Evolutionary conservation across 2,797 vertebrate species (phyloP).

Genomic region (Fratercula arctica): DNA sequence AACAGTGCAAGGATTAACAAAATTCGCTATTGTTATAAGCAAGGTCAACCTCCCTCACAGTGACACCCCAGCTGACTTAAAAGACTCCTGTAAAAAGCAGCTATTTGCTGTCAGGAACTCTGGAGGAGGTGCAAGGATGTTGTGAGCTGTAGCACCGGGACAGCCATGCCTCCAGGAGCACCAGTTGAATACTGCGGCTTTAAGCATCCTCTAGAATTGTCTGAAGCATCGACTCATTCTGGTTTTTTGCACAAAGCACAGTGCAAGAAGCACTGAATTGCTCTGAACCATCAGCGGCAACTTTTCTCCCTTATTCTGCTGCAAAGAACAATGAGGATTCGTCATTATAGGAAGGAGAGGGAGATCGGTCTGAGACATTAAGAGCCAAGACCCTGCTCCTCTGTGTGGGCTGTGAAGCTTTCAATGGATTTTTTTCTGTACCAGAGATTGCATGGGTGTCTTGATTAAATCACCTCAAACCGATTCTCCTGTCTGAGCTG

Average conservation of each 20-base stretch:
- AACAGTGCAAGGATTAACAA: not conserved
- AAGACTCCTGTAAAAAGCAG: not conserved
- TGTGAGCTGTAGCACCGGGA: not conserved
- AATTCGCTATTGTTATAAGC: not conserved
- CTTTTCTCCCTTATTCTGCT: not conserved
- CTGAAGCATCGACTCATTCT: accelerated
- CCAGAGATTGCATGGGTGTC: not conserved
- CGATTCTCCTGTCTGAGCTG: not conserved
- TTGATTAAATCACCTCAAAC: not conserved
- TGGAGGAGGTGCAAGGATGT: not conserved
- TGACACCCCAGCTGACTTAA: not conserved
- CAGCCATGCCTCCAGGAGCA: not conserved
- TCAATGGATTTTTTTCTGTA: not conserved
- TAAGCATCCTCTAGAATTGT: not conserved
- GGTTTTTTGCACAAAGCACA: not conserved
- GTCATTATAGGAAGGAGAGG: not conserved
- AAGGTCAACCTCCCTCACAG: not conserved
- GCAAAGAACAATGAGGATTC: not conserved
- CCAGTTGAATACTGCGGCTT: not conserved
- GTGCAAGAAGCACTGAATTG: not conserved
- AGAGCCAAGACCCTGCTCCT: not conserved
- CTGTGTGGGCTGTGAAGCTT: not conserved
- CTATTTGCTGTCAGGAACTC: not conserved
- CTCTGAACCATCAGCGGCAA: not conserved
- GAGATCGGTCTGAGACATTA: not conserved